Evolutionary conservation across 2,797 vertebrate species (phyloP).

Genomic region (Rhynchonycteris naso): DNA sequence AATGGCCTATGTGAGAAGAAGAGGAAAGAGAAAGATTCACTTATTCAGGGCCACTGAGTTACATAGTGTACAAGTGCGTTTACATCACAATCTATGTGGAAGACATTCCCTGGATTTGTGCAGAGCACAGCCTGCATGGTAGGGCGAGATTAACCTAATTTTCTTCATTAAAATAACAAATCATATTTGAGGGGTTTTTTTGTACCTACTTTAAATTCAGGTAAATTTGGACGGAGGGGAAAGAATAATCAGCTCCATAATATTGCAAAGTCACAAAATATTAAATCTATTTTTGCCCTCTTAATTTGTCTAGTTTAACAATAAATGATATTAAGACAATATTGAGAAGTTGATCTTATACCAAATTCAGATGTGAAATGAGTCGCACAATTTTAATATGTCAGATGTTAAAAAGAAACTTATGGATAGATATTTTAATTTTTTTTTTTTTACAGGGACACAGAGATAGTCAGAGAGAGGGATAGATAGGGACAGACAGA

Average conservation of each 20-base stretch:
- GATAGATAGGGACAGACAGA: too few relatives aligned
- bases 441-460: too few relatives aligned
- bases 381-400: neutral
- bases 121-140: neutral
- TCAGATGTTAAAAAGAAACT: neutral
- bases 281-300: neutral
- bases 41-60: neutral
- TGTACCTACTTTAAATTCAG: neutral
- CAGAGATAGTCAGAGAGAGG: too few relatives aligned
- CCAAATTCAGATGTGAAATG: neutral
- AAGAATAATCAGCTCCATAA: neutral
- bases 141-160: neutral
- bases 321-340: neutral
- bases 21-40: neutral
- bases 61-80: neutral
- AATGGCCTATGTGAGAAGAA: neutral
- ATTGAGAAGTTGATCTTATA: neutral
- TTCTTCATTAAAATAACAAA: neutral
- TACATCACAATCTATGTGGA: neutral
- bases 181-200: neutral
- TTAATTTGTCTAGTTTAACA: slow-evolving; percentile 29
- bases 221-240: neutral
- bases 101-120: neutral
- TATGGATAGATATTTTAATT: neutral
- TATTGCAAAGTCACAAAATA: neutral